Percentiles rank a stretch among this genome's conserved stretches.
Conservation (phyloP, 2,113 vertebrate genomes). For the Neolamprologus toae region DNA sequence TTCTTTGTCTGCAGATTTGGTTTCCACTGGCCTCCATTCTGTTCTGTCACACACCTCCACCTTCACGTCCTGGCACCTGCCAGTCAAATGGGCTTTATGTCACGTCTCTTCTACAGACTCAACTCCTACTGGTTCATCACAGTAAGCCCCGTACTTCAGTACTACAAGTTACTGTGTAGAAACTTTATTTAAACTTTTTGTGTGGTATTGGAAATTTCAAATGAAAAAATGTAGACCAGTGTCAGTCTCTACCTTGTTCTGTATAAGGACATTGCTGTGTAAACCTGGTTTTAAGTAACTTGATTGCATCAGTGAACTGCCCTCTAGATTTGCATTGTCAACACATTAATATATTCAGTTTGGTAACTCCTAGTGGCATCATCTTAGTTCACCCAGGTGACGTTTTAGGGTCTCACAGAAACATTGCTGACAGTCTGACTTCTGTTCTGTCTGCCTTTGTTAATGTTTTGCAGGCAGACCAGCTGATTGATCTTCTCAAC, state of each 20-base stretch:
- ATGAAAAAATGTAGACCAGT: background rate
- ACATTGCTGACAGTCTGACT: background rate
- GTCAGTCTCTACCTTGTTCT: background rate
- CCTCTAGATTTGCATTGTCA: background rate
- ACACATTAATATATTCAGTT: background rate
- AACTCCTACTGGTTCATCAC: conserved; percentile 97
- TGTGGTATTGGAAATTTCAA: background rate
- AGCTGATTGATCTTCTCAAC: conserved; percentile 66
- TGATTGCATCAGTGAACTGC: background rate
- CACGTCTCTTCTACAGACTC: conserved; percentile 80
- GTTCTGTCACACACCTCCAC: conserved; percentile 88
- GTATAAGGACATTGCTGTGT: background rate
- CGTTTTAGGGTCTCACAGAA: background rate
- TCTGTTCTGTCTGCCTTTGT: background rate
- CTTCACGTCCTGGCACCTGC: conserved; percentile 91
- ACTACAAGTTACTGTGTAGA: background rate
- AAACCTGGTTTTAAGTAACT: background rate
- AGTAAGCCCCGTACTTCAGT: conserved; percentile 63
- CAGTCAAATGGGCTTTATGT: conserved; percentile 84
- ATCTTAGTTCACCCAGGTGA: background rate
- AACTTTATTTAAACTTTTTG: background rate
- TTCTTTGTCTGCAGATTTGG: conserved; percentile 80
- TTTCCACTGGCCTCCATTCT: conserved; percentile 94
- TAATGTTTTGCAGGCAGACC: conserved; percentile 61
- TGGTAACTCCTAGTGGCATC: background rate